phyloP scores from a whole-genome alignment of 1,140 invertebrate genomes.

The Chironomus tepperi region DNA sequence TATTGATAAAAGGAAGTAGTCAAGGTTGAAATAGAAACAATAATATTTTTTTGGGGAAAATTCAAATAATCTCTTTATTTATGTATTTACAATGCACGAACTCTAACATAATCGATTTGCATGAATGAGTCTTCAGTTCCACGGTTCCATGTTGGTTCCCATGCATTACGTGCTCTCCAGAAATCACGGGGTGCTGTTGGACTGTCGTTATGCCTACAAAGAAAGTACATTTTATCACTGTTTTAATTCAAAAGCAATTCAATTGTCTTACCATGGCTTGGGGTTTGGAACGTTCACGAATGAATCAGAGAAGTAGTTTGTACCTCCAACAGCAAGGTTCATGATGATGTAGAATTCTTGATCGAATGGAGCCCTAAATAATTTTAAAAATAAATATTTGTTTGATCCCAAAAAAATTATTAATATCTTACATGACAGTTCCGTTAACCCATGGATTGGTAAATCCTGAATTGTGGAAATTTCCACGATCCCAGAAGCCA shows the following conservation, averaged over 20 bases:
- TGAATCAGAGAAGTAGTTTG: constrained; percentile 42
- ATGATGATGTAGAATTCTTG: constrained; percentile 45
- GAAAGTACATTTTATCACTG: too few relatives aligned
- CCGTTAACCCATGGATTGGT: constrained; percentile 36
- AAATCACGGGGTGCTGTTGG: constrained; percentile 6
- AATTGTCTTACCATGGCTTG: constrained; percentile 18
- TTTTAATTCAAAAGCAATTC: too few relatives aligned
- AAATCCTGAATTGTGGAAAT: constrained; percentile 28
- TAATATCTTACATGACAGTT: constrained; percentile 30
- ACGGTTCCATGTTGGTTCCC: constrained; percentile 16
- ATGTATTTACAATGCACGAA: constrained; percentile 17
- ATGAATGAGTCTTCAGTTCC: neutral
- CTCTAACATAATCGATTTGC: constrained; percentile 20
- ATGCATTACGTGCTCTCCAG: neutral
- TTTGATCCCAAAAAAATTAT: too few relatives aligned
- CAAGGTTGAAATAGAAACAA: too few relatives aligned
- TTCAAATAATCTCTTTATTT: too few relatives aligned
- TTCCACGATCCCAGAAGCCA: constrained; percentile 38
- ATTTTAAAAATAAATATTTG: too few relatives aligned
- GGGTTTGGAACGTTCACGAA: neutral
- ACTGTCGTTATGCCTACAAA: neutral
- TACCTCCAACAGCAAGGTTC: constrained; percentile 46
- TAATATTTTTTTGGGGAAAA: too few relatives aligned
- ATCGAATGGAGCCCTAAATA: constrained; percentile 36
- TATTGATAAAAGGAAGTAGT: too few relatives aligned